phyloP scores from a whole-genome alignment of 2,797 vertebrate genomes.

The Chloroceryle amazona region DNA sequence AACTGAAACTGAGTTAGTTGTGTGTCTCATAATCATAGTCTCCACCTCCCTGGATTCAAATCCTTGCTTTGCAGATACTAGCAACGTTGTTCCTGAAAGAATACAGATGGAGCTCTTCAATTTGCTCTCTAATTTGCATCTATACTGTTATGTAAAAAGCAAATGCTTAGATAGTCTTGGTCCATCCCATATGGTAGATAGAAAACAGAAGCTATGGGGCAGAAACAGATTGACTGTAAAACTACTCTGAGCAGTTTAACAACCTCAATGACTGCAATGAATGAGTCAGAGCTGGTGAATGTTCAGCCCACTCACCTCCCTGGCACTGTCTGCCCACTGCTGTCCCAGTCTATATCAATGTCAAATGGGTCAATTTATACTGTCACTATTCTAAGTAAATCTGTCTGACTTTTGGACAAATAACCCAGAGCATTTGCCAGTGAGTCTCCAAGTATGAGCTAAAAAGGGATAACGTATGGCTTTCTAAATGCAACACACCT shows the following conservation, averaged over 20 bases:
- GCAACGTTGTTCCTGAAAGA: background rate
- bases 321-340: background rate
- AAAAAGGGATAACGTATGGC: background rate
- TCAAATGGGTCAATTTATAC: background rate
- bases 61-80: background rate
- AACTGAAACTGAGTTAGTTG: background rate
- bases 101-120: background rate
- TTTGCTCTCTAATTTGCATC: background rate
- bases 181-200: background rate
- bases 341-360: accelerated
- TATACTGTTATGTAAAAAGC: background rate
- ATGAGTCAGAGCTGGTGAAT: background rate
- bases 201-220: accelerated
- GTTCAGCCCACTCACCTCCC: background rate
- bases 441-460: background rate
- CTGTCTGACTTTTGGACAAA: background rate
- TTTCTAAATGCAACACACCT: background rate
- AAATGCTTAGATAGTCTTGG: background rate
- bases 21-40: background rate
- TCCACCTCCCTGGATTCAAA: background rate
- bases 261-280: background rate
- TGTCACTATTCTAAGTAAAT: background rate
- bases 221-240: background rate
- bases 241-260: background rate
- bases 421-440: background rate